Conservation (phyloP, 2,113 vertebrate species). For the Cardinalis cardinalis region DNA sequence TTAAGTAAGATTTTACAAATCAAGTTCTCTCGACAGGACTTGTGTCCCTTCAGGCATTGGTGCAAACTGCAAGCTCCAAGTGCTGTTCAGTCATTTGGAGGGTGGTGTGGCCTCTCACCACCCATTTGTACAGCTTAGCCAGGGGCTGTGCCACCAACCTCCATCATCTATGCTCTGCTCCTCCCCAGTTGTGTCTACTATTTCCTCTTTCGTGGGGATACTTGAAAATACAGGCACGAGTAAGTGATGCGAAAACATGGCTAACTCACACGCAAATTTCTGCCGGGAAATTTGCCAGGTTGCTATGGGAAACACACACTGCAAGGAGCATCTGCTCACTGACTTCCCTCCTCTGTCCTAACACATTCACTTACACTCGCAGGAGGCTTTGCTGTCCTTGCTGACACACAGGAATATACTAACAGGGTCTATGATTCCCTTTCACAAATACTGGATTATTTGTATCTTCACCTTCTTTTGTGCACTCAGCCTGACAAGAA, state of each 20-base stretch:
- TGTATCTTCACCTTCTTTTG: background rate
- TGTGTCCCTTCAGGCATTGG: background rate
- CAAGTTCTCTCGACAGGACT: background rate
- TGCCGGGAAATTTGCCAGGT: slow-evolving; percentile 45
- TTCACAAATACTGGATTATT: background rate
- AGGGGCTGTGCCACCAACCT: background rate
- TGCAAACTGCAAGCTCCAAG: background rate
- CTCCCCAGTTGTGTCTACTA: background rate
- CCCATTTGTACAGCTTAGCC: background rate
- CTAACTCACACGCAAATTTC: background rate
- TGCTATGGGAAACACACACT: slow-evolving; percentile 26
- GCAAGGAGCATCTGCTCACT: slow-evolving; percentile 25
- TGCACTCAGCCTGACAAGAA: accelerated
- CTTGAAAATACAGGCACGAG: background rate
- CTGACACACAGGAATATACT: accelerated
- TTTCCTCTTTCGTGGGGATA: background rate
- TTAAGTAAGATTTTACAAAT: background rate
- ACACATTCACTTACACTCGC: background rate
- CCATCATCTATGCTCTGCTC: background rate
- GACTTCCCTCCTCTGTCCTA: background rate
- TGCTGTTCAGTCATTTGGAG: accelerated
- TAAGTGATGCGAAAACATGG: slow-evolving; percentile 16
- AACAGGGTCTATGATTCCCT: background rate
- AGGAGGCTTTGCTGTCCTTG: background rate
- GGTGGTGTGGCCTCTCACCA: background rate